These are phyloP conservation scores for Cervus canadensis DNA, from an alignment of 2,113 vertebrate species.

Conservation along the genomic window DNA sequence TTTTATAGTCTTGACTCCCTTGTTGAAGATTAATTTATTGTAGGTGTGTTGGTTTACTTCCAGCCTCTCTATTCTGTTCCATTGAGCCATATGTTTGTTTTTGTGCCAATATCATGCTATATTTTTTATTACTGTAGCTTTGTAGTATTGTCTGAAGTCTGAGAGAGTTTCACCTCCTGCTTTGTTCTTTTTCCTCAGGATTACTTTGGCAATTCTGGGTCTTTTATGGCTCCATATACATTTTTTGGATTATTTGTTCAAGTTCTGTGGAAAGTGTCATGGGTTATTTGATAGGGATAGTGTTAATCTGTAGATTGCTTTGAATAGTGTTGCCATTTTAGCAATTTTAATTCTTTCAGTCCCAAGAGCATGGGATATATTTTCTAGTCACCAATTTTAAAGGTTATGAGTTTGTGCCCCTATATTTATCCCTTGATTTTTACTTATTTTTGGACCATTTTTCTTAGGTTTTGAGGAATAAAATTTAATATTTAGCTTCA, in stretches of 20 bases:
- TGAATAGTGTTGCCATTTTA: not conserved
- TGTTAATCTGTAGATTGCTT: not conserved
- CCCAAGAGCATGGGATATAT: not conserved
- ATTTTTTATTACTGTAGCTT: not conserved
- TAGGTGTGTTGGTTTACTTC: not conserved
- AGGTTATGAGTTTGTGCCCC: not conserved
- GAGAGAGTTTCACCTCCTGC: not conserved
- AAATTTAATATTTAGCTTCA: not conserved
- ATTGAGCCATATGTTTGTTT: not conserved
- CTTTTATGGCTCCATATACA: not conserved
- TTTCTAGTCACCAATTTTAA: not conserved
- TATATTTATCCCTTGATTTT: conserved; percentile 1
- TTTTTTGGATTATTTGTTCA: not conserved
- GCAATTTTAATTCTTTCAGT: not conserved
- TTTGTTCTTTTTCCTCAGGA: not conserved
- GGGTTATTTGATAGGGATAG: not conserved
- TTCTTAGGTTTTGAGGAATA: not conserved
- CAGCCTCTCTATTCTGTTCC: not conserved
- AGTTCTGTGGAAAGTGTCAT: not conserved
- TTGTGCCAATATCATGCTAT: not conserved
- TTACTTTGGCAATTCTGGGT: not conserved
- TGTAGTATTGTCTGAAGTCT: not conserved
- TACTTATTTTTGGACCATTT: conserved; percentile 11
- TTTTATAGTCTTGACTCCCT: not conserved
- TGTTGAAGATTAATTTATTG: not conserved